phyloP scores from a whole-genome alignment of 2,888 invertebrate species.

The Alsophila aescularia region DNA sequence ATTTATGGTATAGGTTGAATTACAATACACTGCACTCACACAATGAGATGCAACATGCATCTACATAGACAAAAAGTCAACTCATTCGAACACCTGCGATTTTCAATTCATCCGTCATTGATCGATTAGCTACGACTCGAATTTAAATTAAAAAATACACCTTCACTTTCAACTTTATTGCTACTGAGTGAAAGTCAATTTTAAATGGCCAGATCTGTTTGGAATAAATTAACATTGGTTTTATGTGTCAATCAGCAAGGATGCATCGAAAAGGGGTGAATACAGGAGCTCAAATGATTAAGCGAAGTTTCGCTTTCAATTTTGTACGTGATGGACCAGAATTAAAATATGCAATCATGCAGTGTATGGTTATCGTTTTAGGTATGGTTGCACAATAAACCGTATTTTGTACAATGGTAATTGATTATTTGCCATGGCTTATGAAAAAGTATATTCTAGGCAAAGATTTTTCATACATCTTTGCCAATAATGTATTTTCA shows the following conservation, averaged over 20 bases:
- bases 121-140: slow-evolving; percentile 72
- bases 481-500: no score
- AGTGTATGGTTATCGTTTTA: slow-evolving; percentile 29
- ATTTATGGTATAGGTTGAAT: slow-evolving; percentile 9
- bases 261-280: slow-evolving; percentile 47
- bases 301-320: slow-evolving; percentile 41
- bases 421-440: no score
- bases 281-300: slow-evolving; percentile 44
- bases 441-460: no score
- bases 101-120: slow-evolving; percentile 72
- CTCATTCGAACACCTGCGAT: slow-evolving; percentile 81
- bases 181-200: slow-evolving; percentile 10
- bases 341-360: slow-evolving; percentile 31
- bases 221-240: slow-evolving; percentile 30
- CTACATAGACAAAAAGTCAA: slow-evolving; percentile 63
- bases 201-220: not conserved
- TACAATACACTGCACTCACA: slow-evolving; percentile 54
- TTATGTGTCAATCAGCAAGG: slow-evolving; percentile 41
- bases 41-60: slow-evolving; percentile 51
- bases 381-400: slow-evolving; percentile 3
- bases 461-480: no score
- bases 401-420: not conserved
- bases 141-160: not conserved
- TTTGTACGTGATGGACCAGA: slow-evolving; percentile 38
- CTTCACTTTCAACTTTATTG: slow-evolving; percentile 27